phyloP scores from a whole-genome alignment of 2,888 invertebrate genomes.

The Oxycera nigricornis region DNA sequence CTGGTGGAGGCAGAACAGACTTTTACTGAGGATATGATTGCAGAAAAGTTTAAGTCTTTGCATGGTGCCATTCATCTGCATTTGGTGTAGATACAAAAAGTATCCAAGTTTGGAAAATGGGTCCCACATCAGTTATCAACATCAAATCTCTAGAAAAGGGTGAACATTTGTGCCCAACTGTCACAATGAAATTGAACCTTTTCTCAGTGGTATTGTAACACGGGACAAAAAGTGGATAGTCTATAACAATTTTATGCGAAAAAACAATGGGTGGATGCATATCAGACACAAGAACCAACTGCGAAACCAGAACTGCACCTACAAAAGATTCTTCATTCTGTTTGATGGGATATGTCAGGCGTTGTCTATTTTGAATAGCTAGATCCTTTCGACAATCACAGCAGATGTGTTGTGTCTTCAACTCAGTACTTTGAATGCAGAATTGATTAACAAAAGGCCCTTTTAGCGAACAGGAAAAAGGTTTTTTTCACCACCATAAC shows the following conservation, averaged over 20 bases:
- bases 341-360: no score
- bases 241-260: no score
- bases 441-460: neutral
- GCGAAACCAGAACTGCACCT: no score
- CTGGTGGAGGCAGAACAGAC: no score
- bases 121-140: no score
- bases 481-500: neutral
- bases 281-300: no score
- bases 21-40: neutral
- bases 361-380: neutral
- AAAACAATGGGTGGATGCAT: no score
- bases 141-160: no score
- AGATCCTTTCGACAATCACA: neutral
- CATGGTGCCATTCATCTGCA: neutral
- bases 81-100: no score
- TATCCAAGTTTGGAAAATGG: no score
- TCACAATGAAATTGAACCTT: neutral
- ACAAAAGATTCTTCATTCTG: neutral
- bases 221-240: neutral
- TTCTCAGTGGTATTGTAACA: neutral
- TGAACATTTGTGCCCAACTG: neutral
- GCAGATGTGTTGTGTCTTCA: neutral
- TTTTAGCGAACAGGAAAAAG: neutral
- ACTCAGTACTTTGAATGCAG: neutral
- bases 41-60: no score